phyloP scores from a whole-genome alignment of 2,113 vertebrate genomes.

The Ursus arctos region DNA sequence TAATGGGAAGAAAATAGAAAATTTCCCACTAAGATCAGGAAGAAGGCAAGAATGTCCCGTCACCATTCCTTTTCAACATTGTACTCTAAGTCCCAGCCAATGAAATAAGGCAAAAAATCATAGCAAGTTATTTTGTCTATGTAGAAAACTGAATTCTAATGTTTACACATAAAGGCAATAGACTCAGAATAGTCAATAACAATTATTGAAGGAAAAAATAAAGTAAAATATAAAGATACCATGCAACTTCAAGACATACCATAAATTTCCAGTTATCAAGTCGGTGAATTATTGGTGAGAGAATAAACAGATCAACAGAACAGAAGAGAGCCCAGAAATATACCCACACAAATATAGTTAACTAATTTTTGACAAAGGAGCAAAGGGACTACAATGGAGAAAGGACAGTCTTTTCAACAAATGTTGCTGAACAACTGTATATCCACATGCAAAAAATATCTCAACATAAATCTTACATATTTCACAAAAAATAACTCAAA shows the following conservation, averaged over 20 bases:
- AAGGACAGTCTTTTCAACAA: neutral
- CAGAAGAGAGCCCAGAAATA: neutral
- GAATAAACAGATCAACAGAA: neutral
- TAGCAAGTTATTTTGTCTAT: neutral
- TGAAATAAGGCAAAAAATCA: neutral
- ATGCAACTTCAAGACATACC: neutral
- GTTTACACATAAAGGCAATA: neutral
- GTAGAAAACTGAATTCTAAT: neutral
- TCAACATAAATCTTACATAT: neutral
- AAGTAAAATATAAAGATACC: neutral
- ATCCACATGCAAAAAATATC: neutral
- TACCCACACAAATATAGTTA: neutral
- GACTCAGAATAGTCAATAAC: neutral
- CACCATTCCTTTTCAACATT: neutral
- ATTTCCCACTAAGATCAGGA: neutral
- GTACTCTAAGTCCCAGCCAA: neutral
- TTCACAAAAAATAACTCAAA: neutral
- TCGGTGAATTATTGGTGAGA: neutral
- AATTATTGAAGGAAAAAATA: neutral
- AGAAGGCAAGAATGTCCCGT: neutral
- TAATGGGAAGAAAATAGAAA: neutral
- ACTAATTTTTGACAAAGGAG: neutral
- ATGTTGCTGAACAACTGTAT: neutral
- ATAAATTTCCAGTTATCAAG: neutral
- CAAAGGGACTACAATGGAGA: neutral